Percentiles rank a stretch among this genome's conserved stretches.
These are phyloP conservation scores for Lithophane ornitopus DNA, from an alignment of 2,888 invertebrate genomes.

Conservation along the genomic window DNA sequence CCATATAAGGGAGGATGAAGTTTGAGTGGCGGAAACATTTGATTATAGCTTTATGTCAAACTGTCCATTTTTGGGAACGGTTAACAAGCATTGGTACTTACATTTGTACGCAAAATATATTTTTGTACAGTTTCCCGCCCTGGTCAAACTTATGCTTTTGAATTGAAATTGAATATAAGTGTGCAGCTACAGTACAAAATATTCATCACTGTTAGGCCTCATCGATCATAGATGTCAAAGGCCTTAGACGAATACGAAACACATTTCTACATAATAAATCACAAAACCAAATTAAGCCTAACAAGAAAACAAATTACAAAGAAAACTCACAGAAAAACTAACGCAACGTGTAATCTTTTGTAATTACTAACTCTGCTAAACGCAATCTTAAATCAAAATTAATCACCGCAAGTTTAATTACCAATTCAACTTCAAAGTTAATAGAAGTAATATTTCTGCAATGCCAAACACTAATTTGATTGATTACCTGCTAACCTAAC, in stretches of 20 bases:
- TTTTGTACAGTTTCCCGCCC: neutral
- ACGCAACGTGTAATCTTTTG: conserved; percentile 18
- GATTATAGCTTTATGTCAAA: neutral
- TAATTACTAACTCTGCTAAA: conserved; percentile 36
- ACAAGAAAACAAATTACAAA: conserved; percentile 15
- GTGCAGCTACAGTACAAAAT: neutral
- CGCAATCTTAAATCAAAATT: conserved; percentile 41
- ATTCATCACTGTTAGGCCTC: neutral
- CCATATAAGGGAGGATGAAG: conserved; percentile 22
- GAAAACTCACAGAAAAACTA: conserved; percentile 10
- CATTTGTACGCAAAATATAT: neutral
- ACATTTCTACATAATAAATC: neutral
- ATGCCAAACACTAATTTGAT: conserved; percentile 46
- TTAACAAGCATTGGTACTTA: neutral
- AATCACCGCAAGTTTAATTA: conserved; percentile 35
- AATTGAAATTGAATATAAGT: neutral
- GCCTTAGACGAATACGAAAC: conserved; percentile 14
- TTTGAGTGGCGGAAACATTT: conserved; percentile 24
- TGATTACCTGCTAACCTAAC: conserved; percentile 35
- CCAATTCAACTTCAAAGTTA: conserved; percentile 12
- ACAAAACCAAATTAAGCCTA: neutral
- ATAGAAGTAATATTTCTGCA: conserved; percentile 46
- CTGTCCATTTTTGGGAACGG: neutral
- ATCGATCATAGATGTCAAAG: conserved; percentile 11
- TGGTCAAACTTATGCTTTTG: too few relatives aligned